Conservation (phyloP, 2,888 invertebrate genomes). For the Phaedon cochleariae region DNA sequence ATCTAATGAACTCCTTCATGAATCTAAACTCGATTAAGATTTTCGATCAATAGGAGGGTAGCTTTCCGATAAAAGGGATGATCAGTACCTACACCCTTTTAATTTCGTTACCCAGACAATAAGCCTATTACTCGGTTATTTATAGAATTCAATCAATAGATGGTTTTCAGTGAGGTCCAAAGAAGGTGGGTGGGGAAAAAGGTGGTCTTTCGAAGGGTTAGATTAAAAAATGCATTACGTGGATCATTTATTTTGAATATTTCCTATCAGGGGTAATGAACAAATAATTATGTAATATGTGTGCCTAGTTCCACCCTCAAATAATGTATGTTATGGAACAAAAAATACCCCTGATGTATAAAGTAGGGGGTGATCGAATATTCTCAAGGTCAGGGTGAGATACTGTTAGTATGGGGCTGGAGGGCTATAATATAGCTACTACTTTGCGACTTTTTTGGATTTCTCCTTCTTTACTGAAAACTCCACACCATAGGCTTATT, state of each 20-base stretch:
- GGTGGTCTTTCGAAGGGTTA: not conserved
- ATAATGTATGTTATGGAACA: too few species aligned
- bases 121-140: conserved; percentile 35
- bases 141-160: conserved; percentile 31
- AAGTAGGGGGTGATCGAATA: too few species aligned
- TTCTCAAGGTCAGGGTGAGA: too few species aligned
- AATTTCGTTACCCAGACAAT: conserved; percentile 36
- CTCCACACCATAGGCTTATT: too few species aligned
- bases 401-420: too few species aligned
- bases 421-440: too few species aligned
- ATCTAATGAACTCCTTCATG: conserved; percentile 34
- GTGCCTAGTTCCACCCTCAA: too few species aligned
- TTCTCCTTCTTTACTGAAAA: too few species aligned
- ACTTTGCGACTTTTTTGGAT: too few species aligned
- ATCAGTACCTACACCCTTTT: conserved; percentile 32
- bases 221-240: not conserved
- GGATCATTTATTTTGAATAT: not conserved
- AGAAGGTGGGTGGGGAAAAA: not conserved
- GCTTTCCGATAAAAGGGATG: conserved; percentile 32
- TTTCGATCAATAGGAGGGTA: conserved; percentile 32
- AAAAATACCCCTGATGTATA: too few species aligned
- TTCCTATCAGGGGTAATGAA: not conserved
- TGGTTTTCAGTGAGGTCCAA: conserved; percentile 17
- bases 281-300: too few species aligned
- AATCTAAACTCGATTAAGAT: conserved; percentile 37